Evolutionary conservation across 2,888 invertebrate species (phyloP), one percentile per base, ranked within the genome.

Genomic region (Drosophila quinaria): DNA sequence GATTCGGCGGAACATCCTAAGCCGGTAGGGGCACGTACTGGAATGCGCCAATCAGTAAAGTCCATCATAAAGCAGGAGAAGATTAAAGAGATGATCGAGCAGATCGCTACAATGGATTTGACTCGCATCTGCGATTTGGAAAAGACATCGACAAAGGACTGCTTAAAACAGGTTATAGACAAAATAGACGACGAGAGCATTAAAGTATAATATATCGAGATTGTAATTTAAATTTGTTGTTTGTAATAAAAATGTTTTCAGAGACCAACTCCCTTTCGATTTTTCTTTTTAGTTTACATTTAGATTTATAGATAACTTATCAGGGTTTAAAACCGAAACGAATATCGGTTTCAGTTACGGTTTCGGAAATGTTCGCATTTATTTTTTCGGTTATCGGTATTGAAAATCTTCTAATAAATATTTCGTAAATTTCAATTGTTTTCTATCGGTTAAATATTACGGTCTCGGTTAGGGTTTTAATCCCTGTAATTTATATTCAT

Each of bases 121-220:
- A 90, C 91, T 70, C 86, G 93, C 90, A 90, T 93, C 90, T 90
- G 93, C 91, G 90, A 94, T 92, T 71, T 94, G 91, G 83, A 94
- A 91, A 81, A 93, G 91, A 82, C 93, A 78, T 87, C 94, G 86
- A 92, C 94, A 78, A 84, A 94, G 92, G 91, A 94, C 92, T 91
- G 93, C 88, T 67, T 94, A 73, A 91, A 94, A 91, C 90, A 93
- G 91, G 90, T 92, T 79, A 90, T 94, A 90, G 89, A 94, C 91
- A 90, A 92, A 86, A 78, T 94, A 85, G 92, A 92, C 91, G 84
- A 93, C 71, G 90, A 87, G 15, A 68, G 31, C 37, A 31, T 51
- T 19, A 77, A 70, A 69, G n/a, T 51, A 5, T 77, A 81, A 65
- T 79, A 65, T 79, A 29, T 73, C 4, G 22, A 52, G 3, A 19